Evolutionary conservation across 2,888 invertebrate species (phyloP), one percentile per base, ranked within the genome.

Genomic region (Tolmerus cingulatus): DNA sequence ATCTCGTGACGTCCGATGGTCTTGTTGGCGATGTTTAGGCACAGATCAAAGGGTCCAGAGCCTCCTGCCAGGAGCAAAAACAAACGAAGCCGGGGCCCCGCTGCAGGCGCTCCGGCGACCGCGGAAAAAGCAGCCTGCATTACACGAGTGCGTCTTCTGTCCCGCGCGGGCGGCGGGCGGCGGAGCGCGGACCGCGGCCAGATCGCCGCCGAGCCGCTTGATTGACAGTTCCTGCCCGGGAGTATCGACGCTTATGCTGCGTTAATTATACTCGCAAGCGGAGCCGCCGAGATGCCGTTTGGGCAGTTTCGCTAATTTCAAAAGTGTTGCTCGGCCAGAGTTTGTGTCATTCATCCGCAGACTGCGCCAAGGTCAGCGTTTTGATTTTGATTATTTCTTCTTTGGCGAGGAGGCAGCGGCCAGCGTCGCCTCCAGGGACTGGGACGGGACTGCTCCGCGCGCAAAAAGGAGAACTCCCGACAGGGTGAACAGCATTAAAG

Each of bases 271-370:
- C 57, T 57, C 82, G 82, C 82, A 37, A 66, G 66, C 66, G 23
- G 27, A 82, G 57, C 57, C 82, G 82, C 66, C 82, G 82, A 82
- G 82, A 82, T 82, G 82, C 82, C 82, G 66, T 82, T 82, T 82
- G 82, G 82, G 57, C 82, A 82, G 82, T 82, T 82, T 82, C 57
- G 82, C 85, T 85, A 85, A 85, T 74, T 85, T 85, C 85, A 74
- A 85, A 74, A 85, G 85, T 85, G 74, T 85, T 85, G 74, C 74
- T 37, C 85, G 27, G 34, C 27, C 57, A 27, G 85, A 74, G 43
- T 51, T 85, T 85, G 74, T 85, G 85, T 74, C 85, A 85, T 74
- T 85, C 85, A 82, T 82, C 82, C 57, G 82, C 14, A 34, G 82
- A 57, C 82, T 37, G 82, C 34, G 82, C 34, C 82, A 82, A 82